Evolutionary conservation across 2,797 vertebrate genomes (phyloP).

Genomic region (Coendou prehensilis): DNA sequence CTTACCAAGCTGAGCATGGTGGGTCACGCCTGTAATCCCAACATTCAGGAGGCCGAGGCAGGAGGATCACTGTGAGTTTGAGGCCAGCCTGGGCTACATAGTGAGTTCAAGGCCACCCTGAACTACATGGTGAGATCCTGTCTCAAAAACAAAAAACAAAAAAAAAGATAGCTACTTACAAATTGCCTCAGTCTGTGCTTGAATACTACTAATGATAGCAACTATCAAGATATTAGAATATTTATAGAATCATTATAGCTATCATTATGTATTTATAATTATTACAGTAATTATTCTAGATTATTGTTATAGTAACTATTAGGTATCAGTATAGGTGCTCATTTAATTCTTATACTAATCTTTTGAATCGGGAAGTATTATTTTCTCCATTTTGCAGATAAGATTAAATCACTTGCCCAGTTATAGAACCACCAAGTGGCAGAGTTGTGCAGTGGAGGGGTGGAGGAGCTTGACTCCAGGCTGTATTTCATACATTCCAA

Average conservation of each 20-base stretch:
- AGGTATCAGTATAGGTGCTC: neutral
- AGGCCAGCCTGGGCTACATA: neutral
- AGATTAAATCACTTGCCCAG: neutral
- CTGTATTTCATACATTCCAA: neutral
- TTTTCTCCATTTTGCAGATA: neutral
- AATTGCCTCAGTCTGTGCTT: neutral
- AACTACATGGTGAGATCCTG: neutral
- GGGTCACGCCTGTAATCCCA: neutral
- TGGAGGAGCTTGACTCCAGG: neutral
- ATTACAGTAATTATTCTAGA: neutral
- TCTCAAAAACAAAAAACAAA: neutral
- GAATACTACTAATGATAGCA: conserved; percentile 36
- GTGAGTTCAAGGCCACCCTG: neutral
- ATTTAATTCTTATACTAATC: conserved; percentile 14
- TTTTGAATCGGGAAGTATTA: neutral
- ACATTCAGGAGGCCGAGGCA: neutral
- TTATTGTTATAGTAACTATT: neutral
- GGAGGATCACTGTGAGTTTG: neutral
- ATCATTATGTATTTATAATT: neutral
- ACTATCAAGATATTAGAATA: neutral
- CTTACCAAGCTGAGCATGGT: neutral
- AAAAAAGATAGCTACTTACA: neutral
- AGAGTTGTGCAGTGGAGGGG: neutral
- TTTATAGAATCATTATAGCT: conserved; percentile 6
- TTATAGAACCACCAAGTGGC: neutral